phyloP scores from a whole-genome alignment of 2,888 invertebrate genomes.

The Hemicrepidius hirtus region DNA sequence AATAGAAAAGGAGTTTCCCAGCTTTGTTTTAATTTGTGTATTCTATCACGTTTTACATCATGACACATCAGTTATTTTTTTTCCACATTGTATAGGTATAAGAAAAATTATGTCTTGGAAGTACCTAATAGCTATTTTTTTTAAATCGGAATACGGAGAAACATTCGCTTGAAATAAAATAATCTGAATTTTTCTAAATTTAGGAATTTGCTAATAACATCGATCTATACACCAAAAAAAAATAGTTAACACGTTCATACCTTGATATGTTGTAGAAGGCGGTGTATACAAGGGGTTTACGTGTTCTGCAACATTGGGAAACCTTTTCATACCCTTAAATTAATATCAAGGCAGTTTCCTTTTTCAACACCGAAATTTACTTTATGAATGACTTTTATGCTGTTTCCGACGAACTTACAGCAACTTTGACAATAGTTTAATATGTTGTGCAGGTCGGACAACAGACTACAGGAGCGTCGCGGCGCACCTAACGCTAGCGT shows the following conservation, averaged over 20 bases:
- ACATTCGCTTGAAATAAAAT: too few species aligned
- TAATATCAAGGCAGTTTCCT: background rate
- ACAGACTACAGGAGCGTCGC: constrained; percentile 44
- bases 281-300: constrained; percentile 55
- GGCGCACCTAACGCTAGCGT: constrained; percentile 55
- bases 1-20: too few species aligned
- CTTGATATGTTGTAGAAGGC: constrained; percentile 21
- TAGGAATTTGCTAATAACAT: too few species aligned
- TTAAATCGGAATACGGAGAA: too few species aligned
- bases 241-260: constrained; percentile 8
- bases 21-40: too few species aligned
- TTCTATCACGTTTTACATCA: too few species aligned
- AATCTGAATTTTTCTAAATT: too few species aligned
- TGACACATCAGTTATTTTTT: too few species aligned
- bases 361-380: background rate
- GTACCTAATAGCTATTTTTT: too few species aligned
- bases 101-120: too few species aligned
- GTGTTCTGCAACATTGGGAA: constrained; percentile 53
- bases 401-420: background rate
- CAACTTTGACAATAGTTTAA: constrained; percentile 46
- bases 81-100: too few species aligned
- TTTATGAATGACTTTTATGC: constrained; percentile 9
- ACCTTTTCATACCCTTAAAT: constrained; percentile 51
- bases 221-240: background rate
- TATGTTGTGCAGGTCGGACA: constrained; percentile 46